Base-by-base conservation (phyloP, 2,797 vertebrate genomes). In the Acrocephalus scirpaceus region DNA sequence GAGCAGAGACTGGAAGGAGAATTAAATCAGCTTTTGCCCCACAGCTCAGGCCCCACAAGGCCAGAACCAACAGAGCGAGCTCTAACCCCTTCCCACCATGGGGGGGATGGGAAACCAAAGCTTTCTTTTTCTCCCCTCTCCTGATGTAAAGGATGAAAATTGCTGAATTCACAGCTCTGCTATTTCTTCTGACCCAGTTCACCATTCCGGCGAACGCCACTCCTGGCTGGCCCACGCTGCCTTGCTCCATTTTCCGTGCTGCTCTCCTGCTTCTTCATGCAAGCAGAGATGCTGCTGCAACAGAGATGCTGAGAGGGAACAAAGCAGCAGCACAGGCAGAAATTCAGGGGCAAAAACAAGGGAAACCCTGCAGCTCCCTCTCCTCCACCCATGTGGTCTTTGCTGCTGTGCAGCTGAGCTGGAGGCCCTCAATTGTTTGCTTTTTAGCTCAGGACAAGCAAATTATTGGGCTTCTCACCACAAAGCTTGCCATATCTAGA, bases 151-250 rank as follows among this genome's bases (percentile, higher is more conserved):
- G 64, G 92, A 90, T 42, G 80, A 58, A 88, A 96, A 93, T 16
- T 54, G 91, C 92, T 95, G 93, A 90, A 94, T 92, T 90, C 88
- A 97, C 92, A 95, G 93, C 93, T 81, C 86, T 64, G 86, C 91
- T 92, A 38, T 90, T 96, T 56, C 89, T 96, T 92, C 93, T 97
- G 94, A 96, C 94, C 96, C 94, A 96, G 90, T 93, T 96, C 94
- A 86, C 93, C 90, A 86, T 50, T 86, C 58, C 18, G 0, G 79
- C 4, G 0, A 84, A 86, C 0, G 50, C 84, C 82, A 74, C 92
- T 94, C 88, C 60, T 40, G 88, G 71, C 93, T 78, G 92, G 91
- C 80, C 95, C 90, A 80, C 32, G 29, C 87, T 91, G 92, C 87
- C 93, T 65, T 53, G 95, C 88, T 95, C 96, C 61, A 86, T 88